Evolutionary conservation across 2,113 vertebrate species (phyloP).

Genomic region (Laticauda colubrina): DNA sequence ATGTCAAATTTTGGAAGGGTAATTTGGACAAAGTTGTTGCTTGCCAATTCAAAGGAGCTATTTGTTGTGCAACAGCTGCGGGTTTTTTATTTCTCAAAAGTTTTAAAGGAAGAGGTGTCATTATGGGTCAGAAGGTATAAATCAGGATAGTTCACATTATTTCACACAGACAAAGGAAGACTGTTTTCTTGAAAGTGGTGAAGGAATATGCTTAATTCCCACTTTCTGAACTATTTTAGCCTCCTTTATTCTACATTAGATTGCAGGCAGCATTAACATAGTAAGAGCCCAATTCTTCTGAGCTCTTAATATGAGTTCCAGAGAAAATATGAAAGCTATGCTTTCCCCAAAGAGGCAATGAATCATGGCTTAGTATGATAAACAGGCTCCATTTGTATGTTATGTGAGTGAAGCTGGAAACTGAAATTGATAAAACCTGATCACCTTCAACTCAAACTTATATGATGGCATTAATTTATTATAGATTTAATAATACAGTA

Average conservation of each 20-base stretch:
- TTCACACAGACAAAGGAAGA: background rate
- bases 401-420: background rate
- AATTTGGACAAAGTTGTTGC: background rate
- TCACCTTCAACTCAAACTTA: background rate
- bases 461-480: background rate
- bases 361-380: background rate
- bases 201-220: background rate
- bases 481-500: background rate
- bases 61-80: background rate
- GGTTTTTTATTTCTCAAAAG: background rate
- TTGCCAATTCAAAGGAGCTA: background rate
- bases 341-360: background rate
- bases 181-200: background rate
- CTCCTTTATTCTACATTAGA: background rate
- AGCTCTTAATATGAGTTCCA: constrained; percentile 14
- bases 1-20: constrained; percentile 11
- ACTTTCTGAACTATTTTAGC: background rate
- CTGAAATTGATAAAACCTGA: background rate
- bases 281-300: background rate
- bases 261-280: constrained; percentile 10
- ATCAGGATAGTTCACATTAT: background rate
- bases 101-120: background rate
- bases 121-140: background rate
- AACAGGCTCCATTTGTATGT: background rate
- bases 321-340: constrained; percentile 27